Evolutionary conservation across 2,113 vertebrate species (phyloP).

Genomic region (Notothenia coriiceps): DNA sequence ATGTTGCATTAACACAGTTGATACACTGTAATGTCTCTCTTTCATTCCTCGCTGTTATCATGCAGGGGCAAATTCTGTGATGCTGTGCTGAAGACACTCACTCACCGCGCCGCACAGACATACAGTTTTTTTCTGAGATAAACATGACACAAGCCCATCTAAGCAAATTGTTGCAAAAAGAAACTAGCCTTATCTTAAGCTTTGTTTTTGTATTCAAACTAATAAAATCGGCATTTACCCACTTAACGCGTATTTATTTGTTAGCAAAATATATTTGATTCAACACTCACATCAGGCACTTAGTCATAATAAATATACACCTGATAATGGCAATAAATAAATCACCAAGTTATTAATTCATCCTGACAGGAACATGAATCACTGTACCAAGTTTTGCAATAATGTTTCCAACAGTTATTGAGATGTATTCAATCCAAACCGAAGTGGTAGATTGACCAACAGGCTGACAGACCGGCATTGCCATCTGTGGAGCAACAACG

Average conservation of each 20-base stretch:
- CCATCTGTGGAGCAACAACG: no score
- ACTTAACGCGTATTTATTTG: not conserved
- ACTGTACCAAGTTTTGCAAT: no score
- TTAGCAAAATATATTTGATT: not conserved
- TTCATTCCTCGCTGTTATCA: constrained; percentile 16
- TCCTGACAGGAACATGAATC: no score
- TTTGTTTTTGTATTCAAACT: not conserved
- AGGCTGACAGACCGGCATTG: no score
- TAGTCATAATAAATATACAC: not conserved
- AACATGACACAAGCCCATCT: not conserved
- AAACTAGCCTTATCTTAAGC: not conserved
- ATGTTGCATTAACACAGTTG: constrained; percentile 33
- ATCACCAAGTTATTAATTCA: no score
- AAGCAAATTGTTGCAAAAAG: not conserved
- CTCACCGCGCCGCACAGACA: not conserved
- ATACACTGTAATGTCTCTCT: constrained; percentile 36
- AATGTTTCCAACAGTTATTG: no score
- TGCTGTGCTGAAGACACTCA: not conserved
- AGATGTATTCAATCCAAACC: no score
- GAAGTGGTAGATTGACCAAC: no score
- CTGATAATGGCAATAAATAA: no score
- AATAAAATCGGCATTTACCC: not conserved
- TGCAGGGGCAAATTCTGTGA: constrained; percentile 8
- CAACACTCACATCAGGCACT: not conserved
- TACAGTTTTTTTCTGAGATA: constrained; percentile 5